phyloP scores from a whole-genome alignment of 1,140 invertebrate genomes.

The Probaryconus sp. region DNA sequence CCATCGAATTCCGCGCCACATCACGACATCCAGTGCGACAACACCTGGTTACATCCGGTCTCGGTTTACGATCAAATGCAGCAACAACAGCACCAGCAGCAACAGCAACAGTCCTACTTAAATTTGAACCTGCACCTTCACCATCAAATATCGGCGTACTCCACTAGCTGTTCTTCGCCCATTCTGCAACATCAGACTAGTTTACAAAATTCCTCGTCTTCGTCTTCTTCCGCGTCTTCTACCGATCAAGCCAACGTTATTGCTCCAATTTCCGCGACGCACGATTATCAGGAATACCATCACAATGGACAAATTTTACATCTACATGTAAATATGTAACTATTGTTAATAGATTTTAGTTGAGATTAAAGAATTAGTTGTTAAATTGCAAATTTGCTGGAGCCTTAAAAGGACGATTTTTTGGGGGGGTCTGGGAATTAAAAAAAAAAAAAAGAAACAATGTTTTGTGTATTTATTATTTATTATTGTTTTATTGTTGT shows the following conservation, averaged over 20 bases:
- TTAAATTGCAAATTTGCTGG: too few relatives aligned
- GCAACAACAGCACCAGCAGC: slow-evolving; percentile 71
- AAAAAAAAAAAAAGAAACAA: too few relatives aligned
- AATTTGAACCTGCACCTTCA: slow-evolving; percentile 76
- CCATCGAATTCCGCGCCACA: slow-evolving; percentile 65
- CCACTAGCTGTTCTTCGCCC: slow-evolving; percentile 46
- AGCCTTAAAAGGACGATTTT: too few relatives aligned
- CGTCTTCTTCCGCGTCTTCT: slow-evolving; percentile 45
- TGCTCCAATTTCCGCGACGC: slow-evolving; percentile 45
- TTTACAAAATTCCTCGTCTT: slow-evolving; percentile 60
- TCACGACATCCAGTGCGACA: slow-evolving; percentile 68
- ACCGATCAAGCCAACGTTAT: slow-evolving; percentile 43
- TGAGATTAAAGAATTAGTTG: too few relatives aligned
- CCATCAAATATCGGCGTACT: slow-evolving; percentile 72
- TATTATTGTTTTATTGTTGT: too few relatives aligned
- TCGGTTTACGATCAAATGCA: slow-evolving; percentile 68
- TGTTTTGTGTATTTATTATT: too few relatives aligned
- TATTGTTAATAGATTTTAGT: too few relatives aligned
- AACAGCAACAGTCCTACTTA: slow-evolving; percentile 73
- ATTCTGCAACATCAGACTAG: slow-evolving; percentile 57
- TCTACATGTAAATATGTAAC: slow-evolving; percentile 45
- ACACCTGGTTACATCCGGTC: slow-evolving; percentile 72
- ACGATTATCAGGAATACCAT: slow-evolving; percentile 64
- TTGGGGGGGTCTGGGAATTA: too few relatives aligned
- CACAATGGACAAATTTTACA: slow-evolving; percentile 65